Evolutionary conservation across 2,888 invertebrate genomes (phyloP).

Genomic region (Pilophorus perplexus): DNA sequence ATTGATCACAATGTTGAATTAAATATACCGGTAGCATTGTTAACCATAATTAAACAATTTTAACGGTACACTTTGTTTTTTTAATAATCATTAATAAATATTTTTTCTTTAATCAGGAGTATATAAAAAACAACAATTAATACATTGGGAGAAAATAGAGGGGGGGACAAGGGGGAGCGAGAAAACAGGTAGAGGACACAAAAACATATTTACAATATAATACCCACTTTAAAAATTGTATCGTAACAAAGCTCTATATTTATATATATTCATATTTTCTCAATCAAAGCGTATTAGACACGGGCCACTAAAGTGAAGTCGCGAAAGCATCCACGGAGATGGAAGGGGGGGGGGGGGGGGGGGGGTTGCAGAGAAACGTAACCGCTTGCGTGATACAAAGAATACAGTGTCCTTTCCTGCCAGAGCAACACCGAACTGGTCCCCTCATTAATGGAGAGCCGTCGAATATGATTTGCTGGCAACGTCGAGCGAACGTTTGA

Average conservation of each 20-base stretch:
- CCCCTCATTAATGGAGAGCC: too few species aligned
- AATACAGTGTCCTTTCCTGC: too few species aligned
- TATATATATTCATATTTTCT: conserved; percentile 41
- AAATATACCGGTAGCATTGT: conserved; percentile 46
- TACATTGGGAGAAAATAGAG: conserved; percentile 24
- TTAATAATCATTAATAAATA: conserved; percentile 45
- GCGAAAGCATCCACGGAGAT: too few species aligned
- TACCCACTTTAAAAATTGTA: conserved; percentile 41
- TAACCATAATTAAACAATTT: conserved; percentile 40
- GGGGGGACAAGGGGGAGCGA: conserved; percentile 16
- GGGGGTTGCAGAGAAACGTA: not conserved
- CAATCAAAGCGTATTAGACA: conserved; percentile 41
- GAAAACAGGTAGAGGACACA: conserved; percentile 24
- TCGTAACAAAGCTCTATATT: conserved; percentile 43
- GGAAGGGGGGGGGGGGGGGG: not conserved
- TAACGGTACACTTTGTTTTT: conserved; percentile 42
- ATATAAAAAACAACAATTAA: conserved; percentile 45
- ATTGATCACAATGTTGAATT: conserved; percentile 48
- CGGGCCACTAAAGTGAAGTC: conserved; percentile 33
- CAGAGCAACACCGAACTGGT: too few species aligned
- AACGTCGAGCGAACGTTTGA: too few species aligned
- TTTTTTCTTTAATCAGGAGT: conserved; percentile 34
- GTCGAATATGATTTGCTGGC: too few species aligned
- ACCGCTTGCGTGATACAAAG: too few species aligned
- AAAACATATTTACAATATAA: conserved; percentile 46